A percentile compares a stretch with the other conserved stretches of the same genome.
phyloP scores from a whole-genome alignment of 2,797 vertebrate species.

The Florisuga fusca region DNA sequence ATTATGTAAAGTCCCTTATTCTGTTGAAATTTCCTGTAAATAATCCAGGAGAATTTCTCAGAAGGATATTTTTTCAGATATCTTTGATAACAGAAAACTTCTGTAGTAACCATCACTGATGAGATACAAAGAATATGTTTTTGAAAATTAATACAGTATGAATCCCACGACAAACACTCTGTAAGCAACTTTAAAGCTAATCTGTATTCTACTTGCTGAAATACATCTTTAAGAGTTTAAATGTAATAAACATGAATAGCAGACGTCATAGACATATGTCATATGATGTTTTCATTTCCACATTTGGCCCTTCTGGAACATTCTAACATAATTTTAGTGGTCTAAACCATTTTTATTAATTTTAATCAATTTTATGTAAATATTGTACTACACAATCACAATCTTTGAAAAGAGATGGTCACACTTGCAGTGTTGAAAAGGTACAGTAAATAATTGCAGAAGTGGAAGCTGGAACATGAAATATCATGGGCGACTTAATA shows the following conservation, averaged over 20 bases:
- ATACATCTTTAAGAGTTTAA: not conserved
- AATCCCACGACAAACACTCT: not conserved
- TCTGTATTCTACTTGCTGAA: not conserved
- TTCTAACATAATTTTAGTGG: not conserved
- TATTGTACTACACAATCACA: not conserved
- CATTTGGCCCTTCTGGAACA: not conserved
- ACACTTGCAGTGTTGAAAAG: not conserved
- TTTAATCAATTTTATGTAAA: not conserved
- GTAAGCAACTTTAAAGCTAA: not conserved
- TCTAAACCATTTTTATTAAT: not conserved
- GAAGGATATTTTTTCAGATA: not conserved
- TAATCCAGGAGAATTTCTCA: not conserved
- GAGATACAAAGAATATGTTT: not conserved
- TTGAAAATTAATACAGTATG: not conserved
- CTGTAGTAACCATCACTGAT: not conserved
- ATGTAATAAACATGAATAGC: fast-evolving
- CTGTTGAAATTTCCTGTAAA: not conserved
- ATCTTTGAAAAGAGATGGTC: not conserved
- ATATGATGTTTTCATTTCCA: not conserved
- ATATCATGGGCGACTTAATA: not conserved
- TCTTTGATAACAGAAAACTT: not conserved
- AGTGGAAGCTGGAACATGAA: not conserved
- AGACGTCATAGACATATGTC: not conserved
- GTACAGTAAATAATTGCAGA: not conserved
- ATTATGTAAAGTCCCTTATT: not conserved